Evolutionary conservation across 2,797 vertebrate genomes (phyloP), one percentile per base, ranked within the genome.

Genomic region (Sebastes nivosus): DNA sequence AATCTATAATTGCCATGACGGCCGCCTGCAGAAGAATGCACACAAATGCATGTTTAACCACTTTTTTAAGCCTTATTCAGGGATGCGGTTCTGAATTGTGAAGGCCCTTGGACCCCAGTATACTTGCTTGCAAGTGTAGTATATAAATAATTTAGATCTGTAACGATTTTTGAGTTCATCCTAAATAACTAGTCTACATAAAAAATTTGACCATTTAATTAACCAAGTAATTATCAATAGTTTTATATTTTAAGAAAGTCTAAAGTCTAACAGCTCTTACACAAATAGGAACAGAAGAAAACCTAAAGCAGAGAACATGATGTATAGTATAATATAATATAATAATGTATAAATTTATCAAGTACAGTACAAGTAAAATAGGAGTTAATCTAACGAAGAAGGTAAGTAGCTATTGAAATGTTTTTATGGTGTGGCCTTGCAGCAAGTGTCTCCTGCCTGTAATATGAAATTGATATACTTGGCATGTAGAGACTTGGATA

Each of bases 391-490:
- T 70, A 82, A 24, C 61, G 22, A 72, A 82, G 58, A 70, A 82
- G 58, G 59, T 87, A 89, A 87, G 87, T 80, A 85, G 84, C 63
- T 36, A 59, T 59, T 81, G 80, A 75, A 83, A 79, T 81, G 79
- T 86, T 91, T 91, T 83, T 76, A 86, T 79, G 80, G 75, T 66
- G 59, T 46, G 73, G 82, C 66, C 76, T 76, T 76, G 84, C 88
- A 83, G 75, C 24, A 9, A 79, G 79, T 76, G 79, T 90, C 65
- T 87, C 79, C 22, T 57, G 65, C 57, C 72, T 81, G 64, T 89
- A 84, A 92, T 91, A 86, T 91, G 72, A 92, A 93, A 94, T 92
- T 91, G 87, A 93, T 92, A 75, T 78, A 86, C 85, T 91, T 88
- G 90, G 85, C 88, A 72, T 84, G 72, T 79, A 55, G 79, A 71